These are phyloP conservation scores for Xyrichtys novacula DNA, from an alignment of 2,797 vertebrate genomes.

Conservation along the genomic window DNA sequence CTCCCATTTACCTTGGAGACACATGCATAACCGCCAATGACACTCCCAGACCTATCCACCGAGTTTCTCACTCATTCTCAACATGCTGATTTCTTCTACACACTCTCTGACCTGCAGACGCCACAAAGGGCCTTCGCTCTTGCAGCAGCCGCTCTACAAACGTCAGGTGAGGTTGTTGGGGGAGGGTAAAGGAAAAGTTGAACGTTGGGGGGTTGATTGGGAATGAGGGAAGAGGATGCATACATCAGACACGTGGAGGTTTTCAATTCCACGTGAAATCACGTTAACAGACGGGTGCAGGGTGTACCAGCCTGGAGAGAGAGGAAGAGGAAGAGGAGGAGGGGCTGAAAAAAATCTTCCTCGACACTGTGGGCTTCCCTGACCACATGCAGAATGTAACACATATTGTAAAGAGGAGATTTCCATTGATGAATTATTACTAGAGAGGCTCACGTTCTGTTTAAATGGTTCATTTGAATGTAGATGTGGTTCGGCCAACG, in stretches of 20 bases:
- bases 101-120: constrained; percentile 15
- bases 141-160: constrained; percentile 71
- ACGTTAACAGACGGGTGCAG: constrained; percentile 77
- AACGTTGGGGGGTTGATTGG: constrained; percentile 25
- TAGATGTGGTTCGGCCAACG: constrained; percentile 45
- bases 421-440: constrained; percentile 57
- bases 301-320: constrained; percentile 56
- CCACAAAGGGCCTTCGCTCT: constrained; percentile 64
- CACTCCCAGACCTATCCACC: constrained; percentile 15
- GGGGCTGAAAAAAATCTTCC: constrained; percentile 30
- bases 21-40: constrained; percentile 46
- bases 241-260: constrained; percentile 73
- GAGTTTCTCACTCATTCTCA: constrained; percentile 28
- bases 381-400: constrained; percentile 30
- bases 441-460: constrained; percentile 15
- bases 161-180: constrained; percentile 64
- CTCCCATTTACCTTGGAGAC: constrained; percentile 62
- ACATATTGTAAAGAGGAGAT: constrained; percentile 32
- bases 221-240: constrained; percentile 54
- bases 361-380: constrained; percentile 36
- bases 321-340: constrained; percentile 40
- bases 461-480: constrained; percentile 56
- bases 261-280: constrained; percentile 81
- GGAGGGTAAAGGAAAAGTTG: constrained; percentile 9
- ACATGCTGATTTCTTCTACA: constrained; percentile 55